Conservation (phyloP, 2,113 vertebrate species). For the Dicentrarchus labrax region DNA sequence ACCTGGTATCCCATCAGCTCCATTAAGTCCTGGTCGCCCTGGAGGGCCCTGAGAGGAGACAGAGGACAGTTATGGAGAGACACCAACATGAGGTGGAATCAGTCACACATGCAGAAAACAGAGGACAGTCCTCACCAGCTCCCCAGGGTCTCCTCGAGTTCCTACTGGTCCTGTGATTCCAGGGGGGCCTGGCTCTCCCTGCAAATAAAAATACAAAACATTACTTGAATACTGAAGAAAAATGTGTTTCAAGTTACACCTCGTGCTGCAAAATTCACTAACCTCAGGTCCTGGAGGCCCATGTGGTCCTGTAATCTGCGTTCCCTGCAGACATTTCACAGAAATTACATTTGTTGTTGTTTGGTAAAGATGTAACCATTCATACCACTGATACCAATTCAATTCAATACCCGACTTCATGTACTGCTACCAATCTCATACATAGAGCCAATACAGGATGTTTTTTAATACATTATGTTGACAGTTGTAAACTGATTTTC, state of each 20-base stretch:
- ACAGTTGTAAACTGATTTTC: background rate
- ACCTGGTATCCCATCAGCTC: constrained; percentile 94
- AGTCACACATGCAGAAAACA: constrained; percentile 4
- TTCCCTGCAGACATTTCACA: constrained; percentile 84
- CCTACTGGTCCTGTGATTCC: constrained; percentile 91
- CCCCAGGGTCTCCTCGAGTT: constrained; percentile 92
- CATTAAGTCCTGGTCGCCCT: constrained; percentile 91
- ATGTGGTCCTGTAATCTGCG: constrained; percentile 89
- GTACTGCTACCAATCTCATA: background rate
- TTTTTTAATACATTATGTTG: background rate
- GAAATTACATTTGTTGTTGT: background rate
- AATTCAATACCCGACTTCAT: background rate
- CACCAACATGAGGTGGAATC: background rate
- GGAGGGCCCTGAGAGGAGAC: constrained; percentile 87
- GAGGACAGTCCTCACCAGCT: constrained; percentile 86
- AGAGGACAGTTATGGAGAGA: constrained; percentile 26
- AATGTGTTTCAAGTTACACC: constrained; percentile 20
- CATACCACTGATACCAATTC: background rate
- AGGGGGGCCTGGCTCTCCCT: constrained; percentile 86
- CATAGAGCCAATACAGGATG: background rate
- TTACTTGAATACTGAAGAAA: too few relatives aligned
- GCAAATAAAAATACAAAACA: constrained; percentile 17
- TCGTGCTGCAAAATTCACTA: constrained; percentile 61
- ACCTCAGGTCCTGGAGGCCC: constrained; percentile 92
- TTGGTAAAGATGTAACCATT: background rate